Base-by-base conservation (phyloP, 2,113 vertebrate genomes). In the Salminus brasiliensis region DNA sequence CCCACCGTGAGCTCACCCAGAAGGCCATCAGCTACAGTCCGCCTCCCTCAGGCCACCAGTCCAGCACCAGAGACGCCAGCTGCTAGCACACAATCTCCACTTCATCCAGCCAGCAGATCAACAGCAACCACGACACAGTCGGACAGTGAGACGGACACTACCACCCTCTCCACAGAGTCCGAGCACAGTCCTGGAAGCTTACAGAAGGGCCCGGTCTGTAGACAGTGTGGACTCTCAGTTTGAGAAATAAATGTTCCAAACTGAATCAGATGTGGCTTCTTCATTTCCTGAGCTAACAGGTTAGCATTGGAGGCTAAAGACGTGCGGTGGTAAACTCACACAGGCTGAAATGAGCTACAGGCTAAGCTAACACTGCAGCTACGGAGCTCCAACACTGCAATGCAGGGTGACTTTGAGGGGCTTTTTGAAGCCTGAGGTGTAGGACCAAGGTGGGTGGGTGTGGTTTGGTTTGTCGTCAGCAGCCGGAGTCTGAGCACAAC, bases 191-290 rank as follows among this genome's bases (percentile, higher is more conserved):
- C 25, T 39, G 34, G 6, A 23, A 3, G 34, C 11, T n/a, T n/a
- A 36, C 10, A 11, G 36, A 39, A 66, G 12, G 34, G 32, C 10
- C 30, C 8, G 5, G 30, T 21, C 8, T 32, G 60, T 39, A 23
- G 34, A 1, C 7, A 9, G n/a, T 23, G 34, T 66, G 62, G 62
- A 66, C 16, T 3, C 5, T 65, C 34, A 39, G 62, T 66, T 66
- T 66, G 62, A 39, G 62, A 66, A 66, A 66, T 66, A 66, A 66
- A 66, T 3, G 12, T 66, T 66, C 62, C 62, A 66, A 66, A 66
- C 62, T 60, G 27, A 9, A 36, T 55, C 23, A 23, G 13, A 6
- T 59, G 62, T 66, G 62, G 18, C 7, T 8, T 66, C 34, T 39
- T 55, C 23, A 55, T 55, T 25, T 66, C 32, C n/a, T n/a, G n/a